phyloP scores from a whole-genome alignment of 2,797 vertebrate species.

The Cossypha heuglini region DNA sequence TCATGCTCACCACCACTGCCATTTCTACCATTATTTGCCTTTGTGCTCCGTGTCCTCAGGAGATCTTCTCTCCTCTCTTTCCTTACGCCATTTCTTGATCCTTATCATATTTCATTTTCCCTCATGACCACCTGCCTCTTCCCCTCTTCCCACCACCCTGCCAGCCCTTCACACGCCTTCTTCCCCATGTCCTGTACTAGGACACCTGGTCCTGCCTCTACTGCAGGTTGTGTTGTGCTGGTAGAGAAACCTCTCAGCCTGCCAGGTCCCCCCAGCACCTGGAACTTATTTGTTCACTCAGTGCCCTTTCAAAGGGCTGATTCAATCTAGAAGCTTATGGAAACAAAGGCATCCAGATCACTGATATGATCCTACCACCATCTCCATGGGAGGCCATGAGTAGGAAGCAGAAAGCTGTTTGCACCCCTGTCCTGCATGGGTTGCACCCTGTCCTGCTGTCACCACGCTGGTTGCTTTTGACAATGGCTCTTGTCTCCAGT shows the following conservation, averaged over 20 bases:
- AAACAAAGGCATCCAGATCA: neutral
- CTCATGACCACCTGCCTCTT: neutral
- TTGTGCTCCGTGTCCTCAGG: neutral
- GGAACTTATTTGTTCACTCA: neutral
- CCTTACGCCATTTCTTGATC: neutral
- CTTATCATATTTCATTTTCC: neutral
- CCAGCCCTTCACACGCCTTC: rapidly evolving
- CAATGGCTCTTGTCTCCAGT: neutral
- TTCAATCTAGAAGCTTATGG: neutral
- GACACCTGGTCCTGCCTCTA: neutral
- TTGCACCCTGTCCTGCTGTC: neutral
- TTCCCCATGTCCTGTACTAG: neutral
- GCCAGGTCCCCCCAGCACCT: neutral
- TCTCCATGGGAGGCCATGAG: neutral
- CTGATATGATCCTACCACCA: rapidly evolving
- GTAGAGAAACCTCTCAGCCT: neutral
- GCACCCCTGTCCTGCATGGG: neutral
- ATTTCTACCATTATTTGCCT: neutral
- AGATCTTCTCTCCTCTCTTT: neutral
- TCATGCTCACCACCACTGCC: neutral
- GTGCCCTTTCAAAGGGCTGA: neutral
- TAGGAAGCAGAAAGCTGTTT: neutral
- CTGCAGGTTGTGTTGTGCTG: neutral
- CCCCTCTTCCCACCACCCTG: rapidly evolving
- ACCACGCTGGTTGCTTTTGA: neutral